Evolutionary conservation across 2,113 vertebrate species (phyloP).

Genomic region (Pycnonotus jocosus): DNA sequence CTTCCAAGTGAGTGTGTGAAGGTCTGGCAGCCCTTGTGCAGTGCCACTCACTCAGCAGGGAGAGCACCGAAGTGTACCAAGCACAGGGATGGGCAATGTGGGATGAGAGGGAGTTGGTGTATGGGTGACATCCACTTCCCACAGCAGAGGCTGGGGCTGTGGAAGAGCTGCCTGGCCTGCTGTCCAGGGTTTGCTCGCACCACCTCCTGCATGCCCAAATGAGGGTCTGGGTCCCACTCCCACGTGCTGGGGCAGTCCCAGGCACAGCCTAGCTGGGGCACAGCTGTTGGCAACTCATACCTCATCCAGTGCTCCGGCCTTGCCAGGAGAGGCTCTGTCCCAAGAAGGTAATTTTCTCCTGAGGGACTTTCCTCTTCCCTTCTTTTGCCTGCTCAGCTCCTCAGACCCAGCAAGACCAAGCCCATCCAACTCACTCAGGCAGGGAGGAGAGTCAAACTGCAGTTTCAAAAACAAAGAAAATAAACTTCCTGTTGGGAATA

Average conservation of each 20-base stretch:
- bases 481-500: background rate
- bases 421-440: background rate
- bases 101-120: background rate
- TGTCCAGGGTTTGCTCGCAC: accelerated
- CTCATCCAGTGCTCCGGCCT: background rate
- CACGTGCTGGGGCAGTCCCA: background rate
- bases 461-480: background rate
- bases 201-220: accelerated
- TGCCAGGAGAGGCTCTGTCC: background rate
- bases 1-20: accelerated
- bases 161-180: background rate
- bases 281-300: background rate
- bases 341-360: background rate
- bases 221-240: no score
- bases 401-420: background rate
- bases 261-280: background rate
- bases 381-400: background rate
- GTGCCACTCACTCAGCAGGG: accelerated
- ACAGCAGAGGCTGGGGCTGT: background rate
- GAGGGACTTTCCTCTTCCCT: background rate
- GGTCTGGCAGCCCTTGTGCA: no score
- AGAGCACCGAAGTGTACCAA: background rate
- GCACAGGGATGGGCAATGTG: accelerated
- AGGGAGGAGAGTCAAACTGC: background rate
- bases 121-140: background rate